Evolutionary conservation across 2,888 invertebrate species (phyloP), one percentile per base, ranked within the genome.

Genomic region (Acronicta leporina): DNA sequence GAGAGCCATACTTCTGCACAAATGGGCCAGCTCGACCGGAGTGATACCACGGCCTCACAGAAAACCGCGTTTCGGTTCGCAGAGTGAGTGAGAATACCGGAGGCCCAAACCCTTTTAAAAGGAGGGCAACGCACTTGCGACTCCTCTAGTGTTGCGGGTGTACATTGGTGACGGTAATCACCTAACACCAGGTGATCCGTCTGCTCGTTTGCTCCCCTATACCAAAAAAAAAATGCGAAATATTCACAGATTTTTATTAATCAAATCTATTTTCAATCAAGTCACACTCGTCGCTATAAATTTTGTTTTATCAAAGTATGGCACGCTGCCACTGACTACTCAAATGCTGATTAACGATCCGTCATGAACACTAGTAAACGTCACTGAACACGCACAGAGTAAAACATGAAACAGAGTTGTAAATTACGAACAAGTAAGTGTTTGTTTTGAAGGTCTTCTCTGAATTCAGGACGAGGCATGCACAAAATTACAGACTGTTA

Each of bases 251-350:
- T 44, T 13, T 35, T 25, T 38, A 52, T 38, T 45, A 45, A 44
- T 27, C 10, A 51, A 48, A 64, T 40, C 33, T 60, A 53, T 60
- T 66, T 66, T 49, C 16, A 47, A 51, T 64, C 14, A n/a, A 8
- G 49, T 43, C 50, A 49, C 25, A 41, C 42, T 25, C 6, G 14
- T 16, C 9, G 30, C 40, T 14, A 45, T 72, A 48, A 60, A 66
- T 69, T 48, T 20, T 30, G 43, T 52, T 68, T 54, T 42, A 66
- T 58, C 48, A 73, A 58, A 52, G 11, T n/a, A 52, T 73, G 70
- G 70, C 73, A 68, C 41, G 13, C 15, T 73, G 70, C 73, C 70
- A 70, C 13, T 16, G 40, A 43, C 5, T 43, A 27, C 43, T 61
- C 53, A 50, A 53, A 25, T 4, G 38, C 44, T 67, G 52, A 70